Evolutionary conservation across 64 coral and sea anemone species (phyloP).

Genomic region (Montipora efflorescens): DNA sequence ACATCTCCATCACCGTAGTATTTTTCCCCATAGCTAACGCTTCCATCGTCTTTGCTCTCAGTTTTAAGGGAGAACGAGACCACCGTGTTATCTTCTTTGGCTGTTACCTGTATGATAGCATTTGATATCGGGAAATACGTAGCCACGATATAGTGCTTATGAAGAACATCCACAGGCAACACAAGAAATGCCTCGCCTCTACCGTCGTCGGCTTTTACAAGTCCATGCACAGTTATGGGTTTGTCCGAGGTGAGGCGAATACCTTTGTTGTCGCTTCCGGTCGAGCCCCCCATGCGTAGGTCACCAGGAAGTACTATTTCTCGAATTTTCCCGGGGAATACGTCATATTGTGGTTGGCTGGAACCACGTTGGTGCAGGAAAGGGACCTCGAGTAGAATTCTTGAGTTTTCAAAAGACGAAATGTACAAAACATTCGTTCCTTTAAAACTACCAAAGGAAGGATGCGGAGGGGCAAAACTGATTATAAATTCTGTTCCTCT

Average conservation of each 20-base stretch:
- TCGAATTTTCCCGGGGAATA: slow-evolving; percentile 8
- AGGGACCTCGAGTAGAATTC: slow-evolving; percentile 15
- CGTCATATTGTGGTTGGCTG: background rate
- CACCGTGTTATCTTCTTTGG: slow-evolving; percentile 30
- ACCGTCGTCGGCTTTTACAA: background rate
- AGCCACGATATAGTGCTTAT: slow-evolving; percentile 47
- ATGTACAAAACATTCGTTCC: slow-evolving; percentile 44
- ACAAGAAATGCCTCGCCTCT: slow-evolving; percentile 64
- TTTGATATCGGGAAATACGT: slow-evolving; percentile 24
- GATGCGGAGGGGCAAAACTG: slow-evolving; percentile 8
- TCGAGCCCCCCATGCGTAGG: background rate
- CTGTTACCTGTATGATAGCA: slow-evolving; percentile 54
- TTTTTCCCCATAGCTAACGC: background rate
- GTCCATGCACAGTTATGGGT: slow-evolving; percentile 51
- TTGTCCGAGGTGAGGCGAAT: slow-evolving; percentile 38
- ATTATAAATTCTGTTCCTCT: slow-evolving; percentile 40
- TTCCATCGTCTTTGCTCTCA: background rate
- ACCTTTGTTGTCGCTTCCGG: slow-evolving; percentile 53
- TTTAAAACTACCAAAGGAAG: rapidly evolving
- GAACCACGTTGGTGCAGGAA: background rate
- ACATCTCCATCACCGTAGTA: slow-evolving; percentile 38
- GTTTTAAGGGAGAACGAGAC: slow-evolving; percentile 28
- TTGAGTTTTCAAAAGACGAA: background rate
- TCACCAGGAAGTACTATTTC: slow-evolving; percentile 6
- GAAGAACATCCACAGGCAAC: slow-evolving; percentile 42